Conservation (phyloP, 2,888 invertebrate species). For the Machimus rusticus region DNA sequence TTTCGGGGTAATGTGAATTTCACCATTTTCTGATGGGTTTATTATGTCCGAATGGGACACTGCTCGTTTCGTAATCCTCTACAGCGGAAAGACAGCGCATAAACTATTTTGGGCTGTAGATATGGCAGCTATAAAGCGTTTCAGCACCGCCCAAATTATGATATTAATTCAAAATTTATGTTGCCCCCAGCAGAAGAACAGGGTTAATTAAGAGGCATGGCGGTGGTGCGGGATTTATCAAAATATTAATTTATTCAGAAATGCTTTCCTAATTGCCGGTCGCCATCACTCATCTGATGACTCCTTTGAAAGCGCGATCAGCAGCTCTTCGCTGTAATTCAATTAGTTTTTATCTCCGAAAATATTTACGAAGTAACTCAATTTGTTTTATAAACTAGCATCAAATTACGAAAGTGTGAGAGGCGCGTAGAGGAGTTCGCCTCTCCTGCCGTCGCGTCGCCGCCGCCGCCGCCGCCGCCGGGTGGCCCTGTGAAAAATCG, state of each 20-base stretch:
- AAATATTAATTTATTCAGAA: slow-evolving; percentile 33
- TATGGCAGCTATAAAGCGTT: neutral
- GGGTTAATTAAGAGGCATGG: neutral
- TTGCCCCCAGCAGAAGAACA: neutral
- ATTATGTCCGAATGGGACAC: neutral
- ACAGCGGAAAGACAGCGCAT: neutral
- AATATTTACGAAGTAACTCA: slow-evolving; percentile 31
- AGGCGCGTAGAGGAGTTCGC: neutral
- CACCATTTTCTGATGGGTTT: neutral
- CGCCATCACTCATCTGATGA: neutral
- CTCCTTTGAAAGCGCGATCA: neutral
- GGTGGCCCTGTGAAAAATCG: neutral
- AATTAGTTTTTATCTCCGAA: slow-evolving; percentile 21
- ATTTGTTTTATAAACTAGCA: slow-evolving; percentile 35
- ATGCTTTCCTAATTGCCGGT: neutral
- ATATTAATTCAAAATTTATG: slow-evolving; percentile 30
- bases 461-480: neutral
- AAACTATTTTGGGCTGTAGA: neutral
- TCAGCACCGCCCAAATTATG: slow-evolving; percentile 11
- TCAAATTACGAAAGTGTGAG: slow-evolving; percentile 8
- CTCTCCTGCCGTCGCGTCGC: too few relatives aligned
- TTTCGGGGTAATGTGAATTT: neutral
- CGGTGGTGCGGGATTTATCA: neutral
- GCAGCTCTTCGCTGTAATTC: slow-evolving; percentile 9
- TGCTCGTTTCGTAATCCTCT: neutral